These are phyloP conservation scores for Pseudomyrmex dendroicus DNA, from an alignment of 1,140 invertebrate species.

Conservation along the genomic window DNA sequence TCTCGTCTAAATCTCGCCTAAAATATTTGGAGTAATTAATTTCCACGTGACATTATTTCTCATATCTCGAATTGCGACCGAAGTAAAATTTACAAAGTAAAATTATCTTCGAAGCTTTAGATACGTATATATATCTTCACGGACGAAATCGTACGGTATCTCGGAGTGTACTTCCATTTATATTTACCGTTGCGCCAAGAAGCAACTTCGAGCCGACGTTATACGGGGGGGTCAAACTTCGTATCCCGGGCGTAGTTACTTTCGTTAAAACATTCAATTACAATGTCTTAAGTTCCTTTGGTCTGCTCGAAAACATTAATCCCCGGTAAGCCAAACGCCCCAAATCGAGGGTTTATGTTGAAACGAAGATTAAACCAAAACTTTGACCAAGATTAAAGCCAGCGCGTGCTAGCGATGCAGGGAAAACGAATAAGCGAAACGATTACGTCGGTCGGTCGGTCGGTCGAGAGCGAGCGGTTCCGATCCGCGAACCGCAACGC, in stretches of 20 bases:
- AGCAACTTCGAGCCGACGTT: constrained; percentile 32
- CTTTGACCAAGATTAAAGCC: constrained; percentile 63
- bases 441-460: background rate
- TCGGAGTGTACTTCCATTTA: constrained; percentile 21
- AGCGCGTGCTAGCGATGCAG: background rate
- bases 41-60: background rate
- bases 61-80: background rate
- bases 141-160: background rate
- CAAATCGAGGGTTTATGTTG: constrained; percentile 69
- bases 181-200: constrained; percentile 13
- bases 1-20: background rate
- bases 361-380: constrained; percentile 72
- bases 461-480: background rate
- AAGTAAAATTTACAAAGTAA: background rate
- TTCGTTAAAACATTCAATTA: constrained; percentile 72
- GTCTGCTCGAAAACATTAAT: constrained; percentile 70
- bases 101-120: background rate
- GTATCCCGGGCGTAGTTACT: constrained; percentile 20
- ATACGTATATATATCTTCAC: background rate
- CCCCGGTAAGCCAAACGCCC: constrained; percentile 62
- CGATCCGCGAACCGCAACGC: background rate
- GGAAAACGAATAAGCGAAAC: constrained; percentile 45
- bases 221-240: constrained; percentile 28
- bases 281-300: constrained; percentile 65
- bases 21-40: background rate